These are phyloP conservation scores for Apis dorsata DNA, from an alignment of 1,140 invertebrate species.

Conservation along the genomic window DNA sequence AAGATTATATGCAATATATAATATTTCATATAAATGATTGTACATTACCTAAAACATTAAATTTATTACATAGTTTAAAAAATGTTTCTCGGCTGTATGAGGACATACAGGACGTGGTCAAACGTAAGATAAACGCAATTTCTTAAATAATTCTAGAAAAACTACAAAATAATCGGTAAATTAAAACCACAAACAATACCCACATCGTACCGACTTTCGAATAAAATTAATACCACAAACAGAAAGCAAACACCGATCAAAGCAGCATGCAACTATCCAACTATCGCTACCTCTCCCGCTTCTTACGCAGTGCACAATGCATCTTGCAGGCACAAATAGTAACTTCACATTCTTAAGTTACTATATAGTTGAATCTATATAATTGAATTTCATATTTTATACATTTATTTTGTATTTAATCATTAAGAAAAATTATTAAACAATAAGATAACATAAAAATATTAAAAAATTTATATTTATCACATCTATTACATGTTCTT, in stretches of 20 bases:
- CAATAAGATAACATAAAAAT: neutral
- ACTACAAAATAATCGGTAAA: slow-evolving; percentile 18
- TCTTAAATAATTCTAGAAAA: slow-evolving; percentile 20
- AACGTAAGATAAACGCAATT: slow-evolving; percentile 8
- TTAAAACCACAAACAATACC: slow-evolving; percentile 10
- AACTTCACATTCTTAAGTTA: slow-evolving; percentile 5
- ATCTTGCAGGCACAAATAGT: neutral
- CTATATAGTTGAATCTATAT: neutral
- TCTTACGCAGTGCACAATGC: slow-evolving; percentile 25
- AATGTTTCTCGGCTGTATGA: neutral
- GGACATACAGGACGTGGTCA: neutral
- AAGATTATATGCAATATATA: neutral
- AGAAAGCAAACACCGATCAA: slow-evolving; percentile 34
- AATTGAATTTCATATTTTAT: neutral
- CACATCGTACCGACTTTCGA: neutral
- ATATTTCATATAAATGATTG: neutral
- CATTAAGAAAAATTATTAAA: neutral
- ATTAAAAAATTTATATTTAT: neutral
- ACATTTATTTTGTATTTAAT: neutral
- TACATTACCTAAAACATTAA: slow-evolving; percentile 49
- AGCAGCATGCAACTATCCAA: slow-evolving; percentile 17
- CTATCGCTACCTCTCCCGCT: slow-evolving; percentile 36
- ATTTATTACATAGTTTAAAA: slow-evolving; percentile 37
- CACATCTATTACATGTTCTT: neutral
- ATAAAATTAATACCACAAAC: slow-evolving; percentile 36